phyloP scores from a whole-genome alignment of 2,797 vertebrate genomes.

The Prionace glauca region DNA sequence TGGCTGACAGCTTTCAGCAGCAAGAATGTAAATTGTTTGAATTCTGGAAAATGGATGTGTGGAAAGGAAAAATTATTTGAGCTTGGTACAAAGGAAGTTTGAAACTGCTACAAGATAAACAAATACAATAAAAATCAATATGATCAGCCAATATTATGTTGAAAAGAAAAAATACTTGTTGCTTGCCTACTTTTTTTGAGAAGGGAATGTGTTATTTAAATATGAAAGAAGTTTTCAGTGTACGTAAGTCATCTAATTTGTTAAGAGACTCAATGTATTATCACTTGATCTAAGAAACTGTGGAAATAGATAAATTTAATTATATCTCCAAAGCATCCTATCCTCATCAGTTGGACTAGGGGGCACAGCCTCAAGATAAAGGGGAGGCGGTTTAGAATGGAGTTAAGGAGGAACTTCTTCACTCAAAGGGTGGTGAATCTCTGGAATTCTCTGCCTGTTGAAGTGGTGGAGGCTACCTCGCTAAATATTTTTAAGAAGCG shows the following conservation, averaged over 20 bases:
- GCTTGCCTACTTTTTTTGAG: not conserved
- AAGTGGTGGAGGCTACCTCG: too few species aligned
- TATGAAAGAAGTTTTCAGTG: not conserved
- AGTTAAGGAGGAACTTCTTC: too few species aligned
- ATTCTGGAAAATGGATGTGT: not conserved
- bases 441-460: too few species aligned
- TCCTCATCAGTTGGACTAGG: too few species aligned
- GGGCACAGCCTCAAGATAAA: too few species aligned
- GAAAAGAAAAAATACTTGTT: not conserved
- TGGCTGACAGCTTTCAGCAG: not conserved
- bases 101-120: not conserved
- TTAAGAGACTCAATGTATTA: constrained; percentile 7
- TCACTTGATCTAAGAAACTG: constrained; percentile 12
- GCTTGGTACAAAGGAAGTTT: not conserved
- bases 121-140: not conserved
- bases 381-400: too few species aligned
- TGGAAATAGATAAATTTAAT: constrained; percentile 30
- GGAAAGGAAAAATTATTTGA: not conserved
- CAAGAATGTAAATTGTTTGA: not conserved
- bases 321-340: constrained; percentile 26
- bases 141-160: not conserved
- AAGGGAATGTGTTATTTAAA: not conserved
- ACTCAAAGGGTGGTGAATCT: too few species aligned
- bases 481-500: too few species aligned
- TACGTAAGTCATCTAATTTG: not conserved